Conservation (phyloP, 2,113 vertebrate genomes). For the Phylloscopus trochiloides region DNA sequence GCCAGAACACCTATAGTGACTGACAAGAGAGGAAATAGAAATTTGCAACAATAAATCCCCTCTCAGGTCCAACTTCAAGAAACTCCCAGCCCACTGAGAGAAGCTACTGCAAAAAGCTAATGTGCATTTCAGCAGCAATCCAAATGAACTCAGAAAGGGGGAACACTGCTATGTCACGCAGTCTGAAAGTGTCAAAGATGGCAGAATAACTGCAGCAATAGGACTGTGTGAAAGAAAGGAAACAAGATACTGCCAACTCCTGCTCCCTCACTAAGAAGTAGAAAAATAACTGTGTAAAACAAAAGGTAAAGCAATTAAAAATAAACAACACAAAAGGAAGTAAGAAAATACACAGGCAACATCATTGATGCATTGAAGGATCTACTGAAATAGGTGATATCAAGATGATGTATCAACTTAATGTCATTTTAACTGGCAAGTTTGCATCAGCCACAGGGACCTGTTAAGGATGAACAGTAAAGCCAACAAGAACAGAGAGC, state of each 20-base stretch:
- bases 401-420: neutral
- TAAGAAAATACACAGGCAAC: neutral
- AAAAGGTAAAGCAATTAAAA: neutral
- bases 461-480: neutral
- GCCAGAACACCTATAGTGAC: neutral
- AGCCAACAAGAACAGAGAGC: neutral
- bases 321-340: neutral
- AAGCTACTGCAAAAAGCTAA: neutral
- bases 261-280: neutral
- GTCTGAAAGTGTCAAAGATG: neutral
- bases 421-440: neutral
- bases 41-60: neutral
- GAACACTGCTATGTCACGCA: neutral
- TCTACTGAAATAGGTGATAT: neutral
- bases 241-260: neutral
- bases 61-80: neutral
- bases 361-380: neutral
- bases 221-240: neutral
- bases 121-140: neutral
- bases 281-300: neutral
- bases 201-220: neutral
- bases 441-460: neutral
- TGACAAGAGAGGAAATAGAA: neutral
- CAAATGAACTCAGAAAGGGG: neutral
- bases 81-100: neutral